phyloP scores from a whole-genome alignment of 2,888 invertebrate species.

The Portevinia maculata region DNA sequence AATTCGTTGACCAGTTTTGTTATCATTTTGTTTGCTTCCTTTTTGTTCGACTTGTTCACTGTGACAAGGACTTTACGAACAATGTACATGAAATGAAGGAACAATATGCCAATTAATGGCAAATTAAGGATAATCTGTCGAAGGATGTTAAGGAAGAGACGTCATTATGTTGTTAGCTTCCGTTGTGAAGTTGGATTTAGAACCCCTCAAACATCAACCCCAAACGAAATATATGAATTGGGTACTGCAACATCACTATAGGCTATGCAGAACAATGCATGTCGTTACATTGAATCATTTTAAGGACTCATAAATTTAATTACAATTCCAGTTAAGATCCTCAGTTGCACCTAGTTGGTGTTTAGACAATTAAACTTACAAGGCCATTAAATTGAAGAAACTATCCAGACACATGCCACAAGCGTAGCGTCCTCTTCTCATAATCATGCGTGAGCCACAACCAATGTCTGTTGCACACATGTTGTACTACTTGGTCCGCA shows the following conservation, averaged over 20 bases:
- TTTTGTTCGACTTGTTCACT: neutral
- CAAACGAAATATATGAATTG: too few species aligned
- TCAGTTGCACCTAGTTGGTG: constrained; percentile 4
- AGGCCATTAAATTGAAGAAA: constrained; percentile 24
- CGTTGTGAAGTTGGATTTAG: neutral
- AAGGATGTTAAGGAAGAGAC: constrained; percentile 1
- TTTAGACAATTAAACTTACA: constrained; percentile 38
- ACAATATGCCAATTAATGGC: constrained; percentile 71
- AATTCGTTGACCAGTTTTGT: constrained; percentile 33
- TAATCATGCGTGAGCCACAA: neutral
- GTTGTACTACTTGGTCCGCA: constrained; percentile 36
- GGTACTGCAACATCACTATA: neutral
- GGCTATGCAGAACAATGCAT: neutral
- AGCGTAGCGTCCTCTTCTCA: constrained; percentile 3
- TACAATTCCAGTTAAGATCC: neutral
- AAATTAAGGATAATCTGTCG: constrained; percentile 65
- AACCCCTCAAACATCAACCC: too few species aligned
- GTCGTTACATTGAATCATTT: constrained; percentile 13
- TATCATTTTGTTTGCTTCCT: neutral
- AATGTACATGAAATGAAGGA: constrained; percentile 58
- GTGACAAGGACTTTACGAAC: constrained; percentile 55
- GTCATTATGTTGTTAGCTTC: constrained; percentile 9
- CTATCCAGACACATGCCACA: constrained; percentile 43
- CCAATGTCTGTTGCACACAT: constrained; percentile 61
- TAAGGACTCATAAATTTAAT: constrained; percentile 46